These are phyloP conservation scores for Vultur gryphus DNA, from an alignment of 2,797 vertebrate species.

Conservation along the genomic window DNA sequence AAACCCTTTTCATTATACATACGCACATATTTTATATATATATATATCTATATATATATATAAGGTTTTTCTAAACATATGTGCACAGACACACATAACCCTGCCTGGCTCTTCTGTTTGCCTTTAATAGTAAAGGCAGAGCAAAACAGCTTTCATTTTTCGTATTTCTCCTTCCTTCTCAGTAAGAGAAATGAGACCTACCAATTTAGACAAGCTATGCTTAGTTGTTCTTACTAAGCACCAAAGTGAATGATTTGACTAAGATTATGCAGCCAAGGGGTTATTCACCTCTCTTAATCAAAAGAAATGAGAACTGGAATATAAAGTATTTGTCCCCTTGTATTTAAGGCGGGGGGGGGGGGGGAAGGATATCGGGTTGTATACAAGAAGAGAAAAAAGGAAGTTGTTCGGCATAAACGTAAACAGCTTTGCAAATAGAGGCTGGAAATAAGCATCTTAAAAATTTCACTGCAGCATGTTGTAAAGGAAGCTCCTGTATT, in stretches of 20 bases:
- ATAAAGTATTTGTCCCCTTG: background rate
- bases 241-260: conserved; percentile 17
- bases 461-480: conserved; percentile 41
- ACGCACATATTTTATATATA: background rate
- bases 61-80: background rate
- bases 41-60: background rate
- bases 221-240: background rate
- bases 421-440: background rate
- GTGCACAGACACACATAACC: background rate
- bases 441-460: conserved; percentile 30
- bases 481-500: conserved; percentile 46
- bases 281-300: conserved; percentile 5
- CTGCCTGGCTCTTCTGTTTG: background rate
- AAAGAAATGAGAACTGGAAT: conserved; percentile 14
- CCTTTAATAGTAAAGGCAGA: background rate
- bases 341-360: background rate
- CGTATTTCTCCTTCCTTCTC: background rate
- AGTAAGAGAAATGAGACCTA: background rate
- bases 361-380: background rate
- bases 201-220: background rate
- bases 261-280: background rate
- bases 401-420: background rate
- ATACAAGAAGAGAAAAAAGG: background rate
- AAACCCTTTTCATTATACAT: background rate
- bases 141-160: background rate